phyloP scores from a whole-genome alignment of 1,140 invertebrate genomes.

The Cecropterus lyciades region DNA sequence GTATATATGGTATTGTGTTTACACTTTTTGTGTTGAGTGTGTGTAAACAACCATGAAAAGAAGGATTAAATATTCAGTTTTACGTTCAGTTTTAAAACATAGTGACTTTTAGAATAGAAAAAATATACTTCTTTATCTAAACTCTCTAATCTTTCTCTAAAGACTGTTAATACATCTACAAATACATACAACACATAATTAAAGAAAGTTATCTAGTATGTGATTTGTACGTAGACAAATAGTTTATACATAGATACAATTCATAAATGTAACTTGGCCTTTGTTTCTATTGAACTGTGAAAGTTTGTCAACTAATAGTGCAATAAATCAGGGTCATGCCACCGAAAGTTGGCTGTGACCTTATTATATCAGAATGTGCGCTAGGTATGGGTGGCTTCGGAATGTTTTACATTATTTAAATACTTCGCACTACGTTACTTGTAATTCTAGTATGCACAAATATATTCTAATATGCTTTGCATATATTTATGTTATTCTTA shows the following conservation, averaged over 20 bases:
- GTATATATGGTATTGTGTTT: too few relatives aligned
- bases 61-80: too few relatives aligned
- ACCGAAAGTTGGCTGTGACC: constrained; percentile 30
- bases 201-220: constrained; percentile 15
- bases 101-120: too few relatives aligned
- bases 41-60: too few relatives aligned
- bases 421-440: background rate
- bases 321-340: constrained; percentile 33
- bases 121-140: too few relatives aligned
- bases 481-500: too few relatives aligned
- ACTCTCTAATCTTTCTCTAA: too few relatives aligned
- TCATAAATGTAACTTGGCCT: constrained; percentile 5
- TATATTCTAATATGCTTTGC: too few relatives aligned
- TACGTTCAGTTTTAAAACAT: too few relatives aligned
- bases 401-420: constrained; percentile 7
- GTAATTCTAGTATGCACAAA: background rate
- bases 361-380: constrained; percentile 33
- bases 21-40: too few relatives aligned
- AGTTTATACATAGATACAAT: background rate
- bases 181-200: background rate
- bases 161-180: too few relatives aligned
- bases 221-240: background rate
- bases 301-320: constrained; percentile 31
- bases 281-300: constrained; percentile 32
- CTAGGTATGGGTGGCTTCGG: background rate